Percentiles rank a stretch among this genome's conserved stretches.
Conservation (phyloP, 92 coral and sea anemone genomes). For the Palythoa grandiflora region DNA sequence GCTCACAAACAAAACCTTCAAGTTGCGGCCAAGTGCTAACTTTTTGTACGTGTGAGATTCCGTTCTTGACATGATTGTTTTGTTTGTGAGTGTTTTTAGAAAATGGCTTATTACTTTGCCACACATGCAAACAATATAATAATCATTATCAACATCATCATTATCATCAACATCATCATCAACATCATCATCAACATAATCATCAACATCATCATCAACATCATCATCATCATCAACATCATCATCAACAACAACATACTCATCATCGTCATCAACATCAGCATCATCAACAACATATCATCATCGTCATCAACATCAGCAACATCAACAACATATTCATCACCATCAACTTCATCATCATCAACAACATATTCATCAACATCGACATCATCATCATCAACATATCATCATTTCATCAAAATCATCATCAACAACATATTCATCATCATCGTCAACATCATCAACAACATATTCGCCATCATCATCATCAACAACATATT, state of each 20-base stretch:
- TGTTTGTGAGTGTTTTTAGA: too few relatives aligned
- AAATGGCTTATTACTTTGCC: too few relatives aligned
- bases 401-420: background rate
- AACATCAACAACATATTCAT: background rate
- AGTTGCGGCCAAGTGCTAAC: too few relatives aligned
- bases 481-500: background rate
- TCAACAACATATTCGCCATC: background rate
- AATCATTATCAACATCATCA: background rate
- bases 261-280: background rate
- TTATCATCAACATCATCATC: background rate
- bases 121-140: too few relatives aligned
- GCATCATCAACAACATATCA: background rate
- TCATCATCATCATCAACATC: too few relatives aligned
- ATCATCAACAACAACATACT: too few relatives aligned
- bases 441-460: background rate
- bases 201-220: too few relatives aligned
- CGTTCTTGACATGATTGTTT: too few relatives aligned
- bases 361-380: background rate
- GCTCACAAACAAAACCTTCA: too few relatives aligned
- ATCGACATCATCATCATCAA: too few relatives aligned
- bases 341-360: background rate
- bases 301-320: too few relatives aligned
- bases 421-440: background rate
- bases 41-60: too few relatives aligned
- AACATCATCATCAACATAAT: background rate